These are phyloP conservation scores for Petrolisthes cinctipes DNA, from an alignment of 2,888 invertebrate species.

Conservation along the genomic window DNA sequence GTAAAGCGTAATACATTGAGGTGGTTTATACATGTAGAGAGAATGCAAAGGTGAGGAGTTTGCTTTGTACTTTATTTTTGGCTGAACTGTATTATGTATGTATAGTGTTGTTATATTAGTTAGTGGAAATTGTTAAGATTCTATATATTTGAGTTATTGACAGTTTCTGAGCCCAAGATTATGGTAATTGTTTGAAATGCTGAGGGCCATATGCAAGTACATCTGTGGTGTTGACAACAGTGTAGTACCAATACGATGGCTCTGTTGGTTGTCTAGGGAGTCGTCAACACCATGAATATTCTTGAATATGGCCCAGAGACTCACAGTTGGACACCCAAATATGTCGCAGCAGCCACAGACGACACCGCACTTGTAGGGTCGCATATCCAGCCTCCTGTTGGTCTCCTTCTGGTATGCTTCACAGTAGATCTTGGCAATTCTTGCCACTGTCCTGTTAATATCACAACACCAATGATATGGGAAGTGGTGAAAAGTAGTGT, in stretches of 20 bases:
- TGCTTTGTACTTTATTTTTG: no score
- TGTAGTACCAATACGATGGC: background rate
- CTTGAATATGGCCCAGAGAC: background rate
- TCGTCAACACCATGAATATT: background rate
- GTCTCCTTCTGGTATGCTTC: constrained; percentile 81
- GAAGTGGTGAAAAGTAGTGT: no score
- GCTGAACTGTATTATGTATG: no score
- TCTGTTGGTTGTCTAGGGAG: background rate
- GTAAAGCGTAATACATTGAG: no score
- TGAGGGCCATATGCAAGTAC: background rate
- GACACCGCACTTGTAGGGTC: constrained; percentile 77
- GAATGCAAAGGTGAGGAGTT: no score
- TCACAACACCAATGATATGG: no score
- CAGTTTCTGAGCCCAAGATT: background rate
- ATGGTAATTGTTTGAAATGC: background rate
- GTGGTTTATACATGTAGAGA: no score
- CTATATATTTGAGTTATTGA: no score
- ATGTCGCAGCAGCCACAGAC: constrained; percentile 79
- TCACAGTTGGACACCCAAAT: constrained; percentile 72
- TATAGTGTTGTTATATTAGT: background rate
- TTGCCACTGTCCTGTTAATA: constrained; percentile 75
- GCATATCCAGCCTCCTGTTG: constrained; percentile 80
- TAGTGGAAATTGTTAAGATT: background rate
- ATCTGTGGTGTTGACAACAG: no score
- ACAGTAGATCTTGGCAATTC: constrained; percentile 84